Evolutionary conservation across 2,888 invertebrate species (phyloP), one percentile per base, ranked within the genome.

Genomic region (Euzophera pinguis): DNA sequence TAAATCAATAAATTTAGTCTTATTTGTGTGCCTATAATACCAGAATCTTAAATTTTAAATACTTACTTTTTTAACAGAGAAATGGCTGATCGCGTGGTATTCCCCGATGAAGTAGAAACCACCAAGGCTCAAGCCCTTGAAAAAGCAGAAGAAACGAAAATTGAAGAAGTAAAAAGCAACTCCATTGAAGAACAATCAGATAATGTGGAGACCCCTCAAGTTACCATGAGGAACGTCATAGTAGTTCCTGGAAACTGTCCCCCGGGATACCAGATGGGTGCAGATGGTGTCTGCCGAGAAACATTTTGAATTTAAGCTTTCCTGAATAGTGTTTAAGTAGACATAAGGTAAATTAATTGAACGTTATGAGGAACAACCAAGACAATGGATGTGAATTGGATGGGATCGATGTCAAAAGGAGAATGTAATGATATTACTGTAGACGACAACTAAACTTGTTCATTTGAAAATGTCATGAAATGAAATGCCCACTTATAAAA

Each of bases 201-300:
- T 1, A 45, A 10, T 14, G 45, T 14, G 10, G 45, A 32, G 8
- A 32, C 45, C 2, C 45, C 45, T 12, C 14, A 45, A 45, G 12
- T 45, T 1, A 5, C 45, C 5, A 16, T 10, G 34, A 45, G 45
- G 10, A 45, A 65, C 49, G 49, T 63, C 22, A 61, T 67, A n/a
- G 47, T 55, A 14, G 63, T 53, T 0, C 64, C 64, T 3, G 10
- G 50, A n/a, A 65, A 61, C 47, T 61, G 63, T 38, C 57, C 57
- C 0, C 14, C 29, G 0, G 56, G 57, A 3, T 43, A 35, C 43
- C 14, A 39, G 41, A 48, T 52, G 54, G 13, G 38, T 0, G 5
- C 10, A 0, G 63, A 65, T 27, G 61, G 67, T 43, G 52, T 59
- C 6, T 67, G 67, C 29, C 14, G 45, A 45, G 45, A 45, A 16